phyloP scores from a whole-genome alignment of 2,113 vertebrate species.

The Narcine bancroftii region DNA sequence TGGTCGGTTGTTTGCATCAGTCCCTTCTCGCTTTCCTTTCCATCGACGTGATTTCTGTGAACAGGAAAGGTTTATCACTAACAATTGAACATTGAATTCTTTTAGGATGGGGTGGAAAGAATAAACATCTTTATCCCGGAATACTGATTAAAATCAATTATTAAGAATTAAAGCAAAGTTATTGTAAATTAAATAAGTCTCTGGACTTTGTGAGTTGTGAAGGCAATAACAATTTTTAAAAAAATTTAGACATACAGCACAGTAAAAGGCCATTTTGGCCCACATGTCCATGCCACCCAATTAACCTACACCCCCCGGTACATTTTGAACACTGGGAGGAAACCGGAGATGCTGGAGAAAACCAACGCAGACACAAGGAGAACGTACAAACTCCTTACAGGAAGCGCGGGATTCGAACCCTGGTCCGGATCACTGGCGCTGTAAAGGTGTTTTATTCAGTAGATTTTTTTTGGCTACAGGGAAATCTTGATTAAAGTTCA shows the following conservation, averaged over 20 bases:
- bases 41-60: constrained; percentile 89
- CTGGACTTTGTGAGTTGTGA: not conserved
- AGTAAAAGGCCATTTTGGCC: no score
- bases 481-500: not conserved
- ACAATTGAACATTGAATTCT: not conserved
- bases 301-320: no score
- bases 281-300: no score
- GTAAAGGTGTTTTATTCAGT: not conserved
- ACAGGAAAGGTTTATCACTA: not conserved
- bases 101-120: not conserved
- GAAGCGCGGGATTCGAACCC: no score
- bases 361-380: no score
- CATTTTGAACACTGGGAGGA: no score
- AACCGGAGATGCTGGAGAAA: no score
- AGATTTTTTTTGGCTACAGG: not conserved
- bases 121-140: not conserved
- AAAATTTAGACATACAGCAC: no score
- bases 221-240: not conserved
- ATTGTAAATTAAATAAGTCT: not conserved
- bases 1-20: constrained; percentile 67
- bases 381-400: no score
- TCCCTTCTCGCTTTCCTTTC: constrained; percentile 85
- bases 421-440: no score
- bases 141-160: not conserved
- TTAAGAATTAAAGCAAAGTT: not conserved